Percentiles rank a stretch among this genome's conserved stretches.
Evolutionary conservation across 2,797 vertebrate species (phyloP).

Genomic region (Mionectes olivaceus): DNA sequence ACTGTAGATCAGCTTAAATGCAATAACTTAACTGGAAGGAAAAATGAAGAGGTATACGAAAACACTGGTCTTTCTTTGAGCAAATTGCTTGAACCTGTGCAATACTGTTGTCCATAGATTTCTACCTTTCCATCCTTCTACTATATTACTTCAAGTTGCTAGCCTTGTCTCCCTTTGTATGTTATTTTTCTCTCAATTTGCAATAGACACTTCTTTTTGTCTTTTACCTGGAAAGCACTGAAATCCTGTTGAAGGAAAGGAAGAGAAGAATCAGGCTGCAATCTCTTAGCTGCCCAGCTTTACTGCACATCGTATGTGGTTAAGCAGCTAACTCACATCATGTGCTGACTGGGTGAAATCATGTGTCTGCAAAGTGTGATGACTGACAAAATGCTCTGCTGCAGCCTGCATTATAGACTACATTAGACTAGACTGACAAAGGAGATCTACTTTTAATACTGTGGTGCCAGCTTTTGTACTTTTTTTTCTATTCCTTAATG

Average conservation of each 20-base stretch:
- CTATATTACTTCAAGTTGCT: background rate
- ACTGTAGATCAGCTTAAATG: background rate
- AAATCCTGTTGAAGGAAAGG: background rate
- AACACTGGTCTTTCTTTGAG: background rate
- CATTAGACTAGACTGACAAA: background rate
- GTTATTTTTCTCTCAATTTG: background rate
- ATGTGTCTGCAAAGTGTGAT: background rate
- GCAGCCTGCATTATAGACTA: background rate
- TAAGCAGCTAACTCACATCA: background rate
- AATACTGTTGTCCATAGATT: background rate
- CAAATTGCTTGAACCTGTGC: background rate
- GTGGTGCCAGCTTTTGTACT: background rate
- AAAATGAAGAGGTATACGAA: background rate
- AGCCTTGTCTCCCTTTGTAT: background rate
- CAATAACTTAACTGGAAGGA: background rate
- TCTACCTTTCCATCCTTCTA: background rate
- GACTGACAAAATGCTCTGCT: background rate
- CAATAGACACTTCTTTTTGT: background rate
- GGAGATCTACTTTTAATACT: background rate
- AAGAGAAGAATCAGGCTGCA: background rate
- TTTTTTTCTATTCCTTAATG: background rate
- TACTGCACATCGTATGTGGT: accelerated
- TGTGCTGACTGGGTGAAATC: background rate
- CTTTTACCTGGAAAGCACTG: background rate
- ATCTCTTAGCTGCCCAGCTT: background rate